Evolutionary conservation across 2,113 vertebrate species (phyloP).

Genomic region (Nerophis ophidion): DNA sequence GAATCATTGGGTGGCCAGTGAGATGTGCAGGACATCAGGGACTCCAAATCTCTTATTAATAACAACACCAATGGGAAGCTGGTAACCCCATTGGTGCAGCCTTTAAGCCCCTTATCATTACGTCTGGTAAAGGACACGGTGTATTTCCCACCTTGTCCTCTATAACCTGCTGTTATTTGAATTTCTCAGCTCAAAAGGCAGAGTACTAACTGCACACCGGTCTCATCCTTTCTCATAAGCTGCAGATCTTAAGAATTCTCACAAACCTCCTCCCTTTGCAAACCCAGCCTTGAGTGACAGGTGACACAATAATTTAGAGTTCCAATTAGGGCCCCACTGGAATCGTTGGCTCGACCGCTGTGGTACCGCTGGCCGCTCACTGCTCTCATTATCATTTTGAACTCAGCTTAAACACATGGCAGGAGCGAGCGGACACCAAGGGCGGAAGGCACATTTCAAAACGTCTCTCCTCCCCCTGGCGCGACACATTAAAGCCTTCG

Average conservation of each 20-base stretch:
- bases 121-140: constrained; percentile 45
- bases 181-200: constrained; percentile 56
- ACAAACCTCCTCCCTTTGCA: constrained; percentile 34
- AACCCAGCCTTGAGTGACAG: constrained; percentile 66
- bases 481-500: constrained; percentile 67
- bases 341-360: constrained; percentile 57
- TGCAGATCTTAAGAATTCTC: constrained; percentile 57
- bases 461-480: constrained; percentile 53
- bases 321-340: constrained; percentile 74
- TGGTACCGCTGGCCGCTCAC: constrained; percentile 74
- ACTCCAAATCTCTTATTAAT: constrained; percentile 63
- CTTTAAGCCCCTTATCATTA: constrained; percentile 19
- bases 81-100: constrained; percentile 19
- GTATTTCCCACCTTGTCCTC: constrained; percentile 33
- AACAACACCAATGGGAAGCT: constrained; percentile 28
- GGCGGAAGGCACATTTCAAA: constrained; percentile 69
- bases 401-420: constrained; percentile 76
- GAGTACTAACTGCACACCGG: constrained; percentile 33
- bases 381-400: constrained; percentile 85
- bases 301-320: constrained; percentile 77
- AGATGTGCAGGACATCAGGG: constrained; percentile 15
- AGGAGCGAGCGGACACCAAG: constrained; percentile 64
- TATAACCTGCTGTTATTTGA: constrained; percentile 43
- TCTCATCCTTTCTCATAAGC: constrained; percentile 43
- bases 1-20: constrained; percentile 2